A percentile compares a stretch with the other conserved stretches of the same genome.
phyloP scores from a whole-genome alignment of 2,888 invertebrate genomes.

The Frankliniella fusca region DNA sequence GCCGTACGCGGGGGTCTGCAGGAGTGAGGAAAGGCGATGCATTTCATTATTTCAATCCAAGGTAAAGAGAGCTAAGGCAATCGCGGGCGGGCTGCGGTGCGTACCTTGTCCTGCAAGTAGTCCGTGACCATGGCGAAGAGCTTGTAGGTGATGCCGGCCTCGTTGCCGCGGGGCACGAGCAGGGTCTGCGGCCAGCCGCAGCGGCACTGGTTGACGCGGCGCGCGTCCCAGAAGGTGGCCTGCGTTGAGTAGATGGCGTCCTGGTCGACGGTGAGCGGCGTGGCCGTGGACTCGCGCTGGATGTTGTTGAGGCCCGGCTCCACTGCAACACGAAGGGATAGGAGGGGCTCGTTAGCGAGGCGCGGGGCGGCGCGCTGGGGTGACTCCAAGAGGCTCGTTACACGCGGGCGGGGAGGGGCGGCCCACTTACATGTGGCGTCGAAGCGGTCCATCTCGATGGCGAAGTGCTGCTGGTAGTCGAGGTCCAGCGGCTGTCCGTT shows the following conservation, averaged over 20 bases:
- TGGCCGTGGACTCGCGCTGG: slow-evolving; percentile 41
- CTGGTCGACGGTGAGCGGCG: slow-evolving; percentile 44
- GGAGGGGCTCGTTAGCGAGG: too few relatives aligned
- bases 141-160: slow-evolving; percentile 42
- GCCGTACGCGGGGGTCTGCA: background rate
- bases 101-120: slow-evolving; percentile 41
- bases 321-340: slow-evolving; percentile 38
- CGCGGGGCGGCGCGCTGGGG: too few relatives aligned
- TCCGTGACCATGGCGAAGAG: slow-evolving; percentile 43
- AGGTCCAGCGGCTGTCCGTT: slow-evolving; percentile 38
- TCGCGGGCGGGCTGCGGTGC: background rate
- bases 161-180: slow-evolving; percentile 43
- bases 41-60: background rate
- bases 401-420: too few relatives aligned
- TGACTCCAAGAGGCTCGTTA: too few relatives aligned
- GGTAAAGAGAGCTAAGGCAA: background rate
- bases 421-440: slow-evolving; percentile 39
- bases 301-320: slow-evolving; percentile 42
- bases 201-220: slow-evolving; percentile 41
- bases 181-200: slow-evolving; percentile 46
- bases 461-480: slow-evolving; percentile 42
- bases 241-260: slow-evolving; percentile 31
- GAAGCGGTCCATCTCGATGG: slow-evolving; percentile 45
- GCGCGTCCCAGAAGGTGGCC: background rate
- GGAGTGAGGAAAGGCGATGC: background rate